These are phyloP conservation scores for Hippocampus guttulatus DNA, from an alignment of 2,113 vertebrate genomes.

Conservation along the genomic window DNA sequence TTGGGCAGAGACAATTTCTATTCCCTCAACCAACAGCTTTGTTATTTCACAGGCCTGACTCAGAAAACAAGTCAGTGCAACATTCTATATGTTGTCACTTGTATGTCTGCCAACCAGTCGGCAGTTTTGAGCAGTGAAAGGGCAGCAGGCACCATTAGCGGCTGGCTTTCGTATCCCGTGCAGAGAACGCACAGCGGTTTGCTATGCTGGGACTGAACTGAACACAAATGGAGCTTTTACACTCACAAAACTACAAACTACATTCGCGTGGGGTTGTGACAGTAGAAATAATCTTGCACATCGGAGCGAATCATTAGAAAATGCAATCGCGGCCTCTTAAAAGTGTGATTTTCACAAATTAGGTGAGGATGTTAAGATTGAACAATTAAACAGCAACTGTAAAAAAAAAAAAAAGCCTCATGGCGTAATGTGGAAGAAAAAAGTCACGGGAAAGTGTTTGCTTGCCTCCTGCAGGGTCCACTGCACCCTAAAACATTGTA, in stretches of 20 bases:
- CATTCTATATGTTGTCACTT: conserved; percentile 9
- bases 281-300: conserved; percentile 23
- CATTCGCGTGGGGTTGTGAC: conserved; percentile 19
- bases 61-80: conserved; percentile 7
- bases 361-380: conserved; percentile 26
- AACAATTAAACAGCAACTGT: conserved; percentile 27
- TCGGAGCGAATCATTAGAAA: conserved; percentile 3
- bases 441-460: conserved; percentile 14
- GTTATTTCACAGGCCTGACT: conserved; percentile 1
- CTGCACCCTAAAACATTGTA: conserved; percentile 13
- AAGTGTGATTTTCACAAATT: conserved; percentile 40
- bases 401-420: neutral
- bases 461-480: neutral
- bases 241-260: neutral
- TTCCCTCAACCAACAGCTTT: neutral
- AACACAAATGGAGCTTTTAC: conserved; percentile 22
- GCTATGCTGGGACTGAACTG: conserved; percentile 5
- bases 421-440: conserved; percentile 8
- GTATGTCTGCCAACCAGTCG: conserved; percentile 3
- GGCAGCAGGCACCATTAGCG: conserved; percentile 11
- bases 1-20: neutral
- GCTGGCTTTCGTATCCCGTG: conserved; percentile 21
- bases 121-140: conserved; percentile 18
- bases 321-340: conserved; percentile 11
- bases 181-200: neutral